phyloP scores from a whole-genome alignment of 2,797 vertebrate species.

The Halcyon smyrnensis region DNA sequence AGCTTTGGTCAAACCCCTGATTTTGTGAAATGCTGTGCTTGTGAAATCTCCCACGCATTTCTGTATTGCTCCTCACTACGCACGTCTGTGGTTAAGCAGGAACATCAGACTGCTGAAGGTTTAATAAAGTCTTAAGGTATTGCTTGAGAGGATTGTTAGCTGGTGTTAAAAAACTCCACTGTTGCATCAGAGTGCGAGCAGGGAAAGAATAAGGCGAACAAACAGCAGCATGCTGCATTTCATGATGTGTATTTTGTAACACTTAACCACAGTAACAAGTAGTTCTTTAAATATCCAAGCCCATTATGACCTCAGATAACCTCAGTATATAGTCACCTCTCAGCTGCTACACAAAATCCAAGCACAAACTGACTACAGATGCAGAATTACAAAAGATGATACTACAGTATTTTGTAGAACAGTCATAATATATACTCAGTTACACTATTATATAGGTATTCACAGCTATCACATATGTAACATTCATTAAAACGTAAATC shows the following conservation, averaged over 20 bases:
- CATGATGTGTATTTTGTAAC: neutral
- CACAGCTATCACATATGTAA: neutral
- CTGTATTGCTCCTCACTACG: neutral
- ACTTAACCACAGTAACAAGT: neutral
- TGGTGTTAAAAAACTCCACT: neutral
- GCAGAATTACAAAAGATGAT: neutral
- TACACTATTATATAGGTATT: neutral
- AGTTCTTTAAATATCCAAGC: slow-evolving; percentile 9
- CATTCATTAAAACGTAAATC: neutral
- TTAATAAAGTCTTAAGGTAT: neutral
- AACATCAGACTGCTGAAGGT: neutral
- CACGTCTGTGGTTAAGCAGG: neutral
- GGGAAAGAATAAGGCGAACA: neutral
- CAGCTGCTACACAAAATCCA: neutral
- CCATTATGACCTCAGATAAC: neutral
- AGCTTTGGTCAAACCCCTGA: neutral
- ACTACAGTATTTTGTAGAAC: neutral
- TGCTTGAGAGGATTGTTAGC: neutral
- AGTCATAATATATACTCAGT: neutral
- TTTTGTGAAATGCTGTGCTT: neutral
- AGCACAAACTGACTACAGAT: neutral
- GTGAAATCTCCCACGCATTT: neutral
- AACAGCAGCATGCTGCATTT: neutral
- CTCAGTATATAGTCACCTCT: neutral
- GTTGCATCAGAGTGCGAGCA: neutral